Evolutionary conservation across 2,113 vertebrate species (phyloP), one percentile per base, ranked within the genome.

Genomic region (Calyptomena viridis): DNA sequence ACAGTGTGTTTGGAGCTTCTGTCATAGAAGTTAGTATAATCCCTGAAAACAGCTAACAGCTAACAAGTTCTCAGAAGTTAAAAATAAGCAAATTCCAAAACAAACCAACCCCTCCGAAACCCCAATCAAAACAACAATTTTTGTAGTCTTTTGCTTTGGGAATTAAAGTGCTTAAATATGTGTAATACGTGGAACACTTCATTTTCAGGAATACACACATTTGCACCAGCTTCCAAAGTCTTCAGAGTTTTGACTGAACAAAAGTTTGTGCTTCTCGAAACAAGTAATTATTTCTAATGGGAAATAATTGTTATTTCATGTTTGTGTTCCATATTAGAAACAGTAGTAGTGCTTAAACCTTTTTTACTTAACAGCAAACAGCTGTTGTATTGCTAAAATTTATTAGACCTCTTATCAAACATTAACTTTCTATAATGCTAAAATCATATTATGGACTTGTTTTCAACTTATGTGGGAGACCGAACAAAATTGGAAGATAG

Each of bases 41-140:
- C 27, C 21, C 30, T 90, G 63, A 49, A 55, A 85, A 64, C 28
- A 47, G 23, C 24, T 90, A n/a, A 28, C 4, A 17, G 40, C 13
- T 40, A 40, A n/a, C n/a, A n/a, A 2, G 1, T 75, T 81, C 8
- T 52, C 20, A 37, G 58, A 30, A 28, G 35, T 37, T 68, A 37
- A 55, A n/a, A n/a, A 24, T 40, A 40, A 53, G 25, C 30, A 39
- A 17, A n/a, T 6, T 16, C 17, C 60, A 11, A 46, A 55, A 39
- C 44, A 66, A 71, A 25, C 19, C 56, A 52, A 33, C 15, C 18
- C 4, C 7, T 9, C 39, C 59, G 46, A 47, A 12, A 19, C 20
- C 23, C 12, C 9, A 68, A 3, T 18, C 17, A 35, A 15, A 20
- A 39, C 0, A 0, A 8, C 5, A 47, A 24, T 25, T 69, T 62